Base-by-base conservation (phyloP, 1,140 invertebrate genomes). In the Potamilus streckersoni region DNA sequence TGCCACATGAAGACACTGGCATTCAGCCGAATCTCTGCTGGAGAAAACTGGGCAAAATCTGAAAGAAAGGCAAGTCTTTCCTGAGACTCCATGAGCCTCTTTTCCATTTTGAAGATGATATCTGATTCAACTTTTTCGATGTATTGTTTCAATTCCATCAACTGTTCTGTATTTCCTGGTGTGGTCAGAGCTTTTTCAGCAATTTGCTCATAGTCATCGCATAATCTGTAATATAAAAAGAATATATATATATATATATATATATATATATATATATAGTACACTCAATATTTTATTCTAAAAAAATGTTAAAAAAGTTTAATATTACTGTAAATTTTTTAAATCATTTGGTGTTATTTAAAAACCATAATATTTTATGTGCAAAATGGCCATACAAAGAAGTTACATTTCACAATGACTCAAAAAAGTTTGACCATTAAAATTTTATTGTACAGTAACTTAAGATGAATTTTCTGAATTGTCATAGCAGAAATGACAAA, bases 1-100 rank as follows among this genome's bases (percentile, higher is more conserved):
- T 95, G 94, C 95, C 96, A 97, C 83, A 95, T 93, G 84, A 97
- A 96, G 0, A 95, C 93, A 73, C 94, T 93, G 75, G 94, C 95
- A 85, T 97, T 97, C 14, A 89, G 83, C 11, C 85, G 77, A 76
- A 97, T 94, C 89, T 98, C 95, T 14, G 95, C 90, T 0, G 95
- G 93, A 0, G 94, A 94, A 71, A 97, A 93, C 0, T 92, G 88
- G 0, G 93, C 93, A 85, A 95, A 94, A 88, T 97, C 95, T 8
- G 95, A 93, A 6, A 96, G 88, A 87, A 96, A 96, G 76, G 94
- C 86, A 20, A 96, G 93, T 73, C 89, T 79, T 14, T 90, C 85
- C 69, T 89, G 88, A 49, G 95, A 93, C 79, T 93, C 91, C 69
- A 91, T 92, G 0, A 98, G 90, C 49, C 93, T 91, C 69, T 93